Base-by-base conservation (phyloP, 2,113 vertebrate genomes). In the Cyanoliseus patagonus region DNA sequence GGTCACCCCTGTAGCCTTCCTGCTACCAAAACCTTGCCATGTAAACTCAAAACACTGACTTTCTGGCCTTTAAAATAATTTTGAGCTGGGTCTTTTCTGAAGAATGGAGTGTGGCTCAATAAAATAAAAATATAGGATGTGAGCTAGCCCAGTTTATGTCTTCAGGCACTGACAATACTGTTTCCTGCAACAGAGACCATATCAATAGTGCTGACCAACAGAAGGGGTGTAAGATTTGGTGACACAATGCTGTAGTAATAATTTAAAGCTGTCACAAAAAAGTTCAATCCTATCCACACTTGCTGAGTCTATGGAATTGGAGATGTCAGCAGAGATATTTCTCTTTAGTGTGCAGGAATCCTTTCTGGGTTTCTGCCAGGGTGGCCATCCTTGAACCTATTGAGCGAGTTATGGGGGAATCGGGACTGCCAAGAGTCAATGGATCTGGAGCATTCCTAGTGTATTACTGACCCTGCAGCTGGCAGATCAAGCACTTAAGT, bases 231-330 rank as follows among this genome's bases (percentile, higher is more conserved):
- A 73, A 83, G 14, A 20, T n/a, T 30, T 77, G 33, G 73, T 61
- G 7, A 52, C 44, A 30, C 16, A 25, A 1, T 69, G 13, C 42
- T 35, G 4, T 23, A 73, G 24, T 30, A 84, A 81, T 63, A 66
- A 88, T 68, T 79, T 57, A 86, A 49, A 81, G 7, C 15, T 42
- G 19, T 44, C 31, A 86, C 42, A n/a, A 72, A 49, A 78, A 52
- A 31, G 7, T 10, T 49, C 1, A 0, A 55, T 84, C 55, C 37
- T 25, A 22, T 37, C 53, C 25, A n/a, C 4, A 17, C 4, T 53
- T 88, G 7, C 25, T 77, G 57, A 72, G 20, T 49, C 19, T 67
- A 11, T 46, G 35, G 86, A 86, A 74, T 5, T 33, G 6, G 39
- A 88, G 53, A 55, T 25, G 24, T 31, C 19, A 64, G 4, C 23